A percentile compares a stretch with the other conserved stretches of the same genome.
phyloP scores from a whole-genome alignment of 2,113 vertebrate species.

The Tragelaphus scriptus region DNA sequence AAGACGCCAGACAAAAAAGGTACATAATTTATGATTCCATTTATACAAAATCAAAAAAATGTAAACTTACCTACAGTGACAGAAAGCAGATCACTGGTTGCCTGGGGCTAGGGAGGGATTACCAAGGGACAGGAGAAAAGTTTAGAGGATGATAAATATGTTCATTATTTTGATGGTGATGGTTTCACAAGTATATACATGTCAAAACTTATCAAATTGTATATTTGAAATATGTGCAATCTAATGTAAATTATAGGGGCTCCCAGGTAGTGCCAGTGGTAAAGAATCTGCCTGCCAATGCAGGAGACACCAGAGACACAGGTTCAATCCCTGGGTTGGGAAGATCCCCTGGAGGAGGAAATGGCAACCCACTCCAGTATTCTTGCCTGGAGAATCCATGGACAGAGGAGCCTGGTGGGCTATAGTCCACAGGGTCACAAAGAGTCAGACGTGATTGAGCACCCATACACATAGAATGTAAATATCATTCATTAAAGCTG shows the following conservation, averaged over 20 bases:
- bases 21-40: background rate
- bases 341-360: background rate
- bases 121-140: background rate
- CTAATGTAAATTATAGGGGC: background rate
- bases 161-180: background rate
- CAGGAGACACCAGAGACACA: background rate
- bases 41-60: constrained; percentile 31
- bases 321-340: background rate
- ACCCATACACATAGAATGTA: background rate
- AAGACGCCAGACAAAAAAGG: background rate
- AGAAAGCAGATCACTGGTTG: background rate
- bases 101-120: background rate
- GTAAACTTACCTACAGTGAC: background rate
- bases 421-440: background rate
- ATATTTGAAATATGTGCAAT: background rate
- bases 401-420: background rate
- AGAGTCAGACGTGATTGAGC: background rate
- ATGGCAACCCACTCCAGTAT: background rate
- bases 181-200: background rate
- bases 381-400: background rate
- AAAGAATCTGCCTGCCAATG: background rate
- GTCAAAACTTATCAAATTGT: background rate
- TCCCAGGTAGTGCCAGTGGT: background rate
- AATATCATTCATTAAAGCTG: background rate
- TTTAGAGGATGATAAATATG: background rate